phyloP scores from a whole-genome alignment of 2,113 vertebrate genomes.

The Hippolais icterina region DNA sequence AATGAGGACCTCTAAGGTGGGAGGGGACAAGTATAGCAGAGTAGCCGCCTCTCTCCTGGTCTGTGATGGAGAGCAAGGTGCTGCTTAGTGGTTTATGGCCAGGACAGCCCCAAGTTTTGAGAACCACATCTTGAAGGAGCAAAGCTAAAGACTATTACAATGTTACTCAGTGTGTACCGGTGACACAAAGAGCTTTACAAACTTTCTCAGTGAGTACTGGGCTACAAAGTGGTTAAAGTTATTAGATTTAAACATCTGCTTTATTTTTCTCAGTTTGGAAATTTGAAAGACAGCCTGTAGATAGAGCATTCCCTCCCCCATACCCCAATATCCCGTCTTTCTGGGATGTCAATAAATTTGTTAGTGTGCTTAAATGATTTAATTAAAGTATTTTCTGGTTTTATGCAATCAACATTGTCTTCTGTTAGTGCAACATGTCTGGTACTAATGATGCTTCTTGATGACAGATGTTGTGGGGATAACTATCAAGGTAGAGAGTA shows the following conservation, averaged over 20 bases:
- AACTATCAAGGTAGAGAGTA: not conserved
- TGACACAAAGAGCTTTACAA: not conserved
- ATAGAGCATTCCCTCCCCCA: not conserved
- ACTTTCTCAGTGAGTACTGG: not conserved
- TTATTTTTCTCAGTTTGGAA: not conserved
- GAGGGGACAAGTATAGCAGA: fast-evolving
- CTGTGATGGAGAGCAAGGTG: not conserved
- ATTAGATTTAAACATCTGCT: not conserved
- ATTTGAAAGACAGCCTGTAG: not conserved
- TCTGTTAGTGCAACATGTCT: not conserved
- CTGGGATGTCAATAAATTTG: not conserved
- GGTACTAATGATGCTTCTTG: not conserved
- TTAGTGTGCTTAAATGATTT: not conserved
- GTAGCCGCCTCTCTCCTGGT: not conserved
- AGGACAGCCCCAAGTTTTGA: not conserved
- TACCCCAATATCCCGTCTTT: not conserved
- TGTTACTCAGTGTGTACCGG: not conserved
- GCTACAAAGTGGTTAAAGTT: not conserved
- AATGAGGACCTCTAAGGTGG: not conserved
- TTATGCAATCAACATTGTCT: not conserved
- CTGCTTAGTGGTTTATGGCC: not conserved
- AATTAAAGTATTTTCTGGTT: not conserved
- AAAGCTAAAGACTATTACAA: not conserved
- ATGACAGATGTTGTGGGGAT: not conserved
- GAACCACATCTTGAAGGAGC: not conserved